Conservation (phyloP, 2,888 invertebrate species). For the Drosophila mulleri region DNA sequence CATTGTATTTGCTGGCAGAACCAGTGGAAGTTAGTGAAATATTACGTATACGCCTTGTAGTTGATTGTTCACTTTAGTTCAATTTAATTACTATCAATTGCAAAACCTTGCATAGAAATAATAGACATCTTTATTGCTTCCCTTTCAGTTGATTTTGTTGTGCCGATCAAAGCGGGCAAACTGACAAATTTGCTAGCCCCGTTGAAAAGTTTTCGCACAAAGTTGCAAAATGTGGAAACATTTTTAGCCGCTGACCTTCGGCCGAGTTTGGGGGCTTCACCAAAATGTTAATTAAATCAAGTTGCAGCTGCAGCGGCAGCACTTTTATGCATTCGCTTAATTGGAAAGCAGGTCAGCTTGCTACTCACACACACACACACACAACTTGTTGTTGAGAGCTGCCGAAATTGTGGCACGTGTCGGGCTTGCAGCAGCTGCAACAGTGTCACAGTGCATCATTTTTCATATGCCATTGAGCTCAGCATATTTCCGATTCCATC, state of each 20-base stretch:
- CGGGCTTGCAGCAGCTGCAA: constrained; percentile 30
- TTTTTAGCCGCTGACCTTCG: constrained; percentile 35
- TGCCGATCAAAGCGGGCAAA: neutral
- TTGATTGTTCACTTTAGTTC: neutral
- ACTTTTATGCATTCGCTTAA: constrained; percentile 49
- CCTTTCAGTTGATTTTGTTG: too few species aligned
- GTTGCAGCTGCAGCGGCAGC: constrained; percentile 41
- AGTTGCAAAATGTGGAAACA: constrained; percentile 27
- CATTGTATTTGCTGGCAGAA: neutral
- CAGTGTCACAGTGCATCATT: constrained; percentile 22
- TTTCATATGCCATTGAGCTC: constrained; percentile 15
- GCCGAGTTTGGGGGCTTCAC: neutral
- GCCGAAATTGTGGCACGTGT: constrained; percentile 19
- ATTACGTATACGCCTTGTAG: neutral
- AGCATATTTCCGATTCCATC: constrained; percentile 5
- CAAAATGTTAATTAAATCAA: constrained; percentile 52
- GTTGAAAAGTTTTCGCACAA: neutral
- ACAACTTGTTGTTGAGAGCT: neutral
- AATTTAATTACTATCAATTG: neutral
- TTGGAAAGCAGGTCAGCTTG: constrained; percentile 38
- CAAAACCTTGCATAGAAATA: neutral
- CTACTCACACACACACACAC: neutral
- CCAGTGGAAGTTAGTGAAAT: too few species aligned
- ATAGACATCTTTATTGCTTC: neutral
- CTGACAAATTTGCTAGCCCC: neutral